Base-by-base conservation (phyloP, 2,888 invertebrate genomes). In the Rhaphigaster nebulosa region DNA sequence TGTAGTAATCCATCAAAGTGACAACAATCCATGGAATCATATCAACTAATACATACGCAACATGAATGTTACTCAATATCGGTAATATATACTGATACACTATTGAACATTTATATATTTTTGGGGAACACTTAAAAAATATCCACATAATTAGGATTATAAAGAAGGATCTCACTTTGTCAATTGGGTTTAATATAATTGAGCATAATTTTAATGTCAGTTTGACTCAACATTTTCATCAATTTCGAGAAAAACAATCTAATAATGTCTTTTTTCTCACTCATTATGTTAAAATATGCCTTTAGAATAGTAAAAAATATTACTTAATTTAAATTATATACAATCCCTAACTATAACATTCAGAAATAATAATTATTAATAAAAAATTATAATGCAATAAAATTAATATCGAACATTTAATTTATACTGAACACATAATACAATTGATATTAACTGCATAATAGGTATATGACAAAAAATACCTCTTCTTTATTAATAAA, bases 131-230 rank as follows among this genome's bases (percentile, higher is more conserved):
- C 84, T 45, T 84, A 84, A 45, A 84, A 84, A 84, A 84, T 84
- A 84, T 84, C 13, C 41, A 84, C 26, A 45, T 84, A 15, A n/a
- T 84, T 84, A n/a, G 84, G 45, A 13, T 13, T 1, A 45, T 45
- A 84, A 45, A 20, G 29, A 2, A n/a, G n/a, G 26, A 45, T 84
- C 45, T 84, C 84, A 84, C 84, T 45, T 3, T 84, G 45, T 84
- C 45, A n/a, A 13, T 84, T 84, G 6, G n/a, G 15, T 84, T 84
- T 84, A 84, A 84, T 84, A 50, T 84, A 84, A 84, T 84, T 84
- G 84, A 84, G 84, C 84, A 84, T 84, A 84, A 84, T n/a, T 84
- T 84, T 45, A 45, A 45, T 45, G 84, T 84, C 45, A 84, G 41
- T 45, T 45, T 84, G 84, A 84, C 45, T 84, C 5, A 26, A 38